Percentiles rank a stretch among this genome's conserved stretches.
Conservation (phyloP, 2,797 vertebrate species). For the Acestrorhynchus altus region DNA sequence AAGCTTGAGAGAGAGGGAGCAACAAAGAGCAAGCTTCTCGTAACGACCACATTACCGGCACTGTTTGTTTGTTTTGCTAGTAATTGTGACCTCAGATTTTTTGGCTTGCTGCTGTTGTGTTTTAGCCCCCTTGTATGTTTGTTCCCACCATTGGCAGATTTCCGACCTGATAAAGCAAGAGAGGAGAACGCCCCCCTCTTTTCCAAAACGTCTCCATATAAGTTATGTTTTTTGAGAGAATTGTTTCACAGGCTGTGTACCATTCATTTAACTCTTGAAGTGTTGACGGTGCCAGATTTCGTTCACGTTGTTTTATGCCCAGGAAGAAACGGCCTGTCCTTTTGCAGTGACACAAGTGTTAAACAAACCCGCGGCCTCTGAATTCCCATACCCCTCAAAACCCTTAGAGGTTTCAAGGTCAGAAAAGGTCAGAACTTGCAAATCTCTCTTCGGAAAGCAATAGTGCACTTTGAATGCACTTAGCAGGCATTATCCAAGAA, state of each 20-base stretch:
- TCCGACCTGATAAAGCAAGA: slow-evolving; percentile 54
- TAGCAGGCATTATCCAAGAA: slow-evolving; percentile 3
- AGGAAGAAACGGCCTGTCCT: slow-evolving; percentile 51
- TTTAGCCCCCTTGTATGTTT: slow-evolving; percentile 65
- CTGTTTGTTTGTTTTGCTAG: slow-evolving; percentile 72
- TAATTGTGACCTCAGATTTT: slow-evolving; percentile 63
- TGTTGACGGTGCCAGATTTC: slow-evolving; percentile 55
- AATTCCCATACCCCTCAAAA: slow-evolving; percentile 75
- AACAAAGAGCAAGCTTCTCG: slow-evolving; percentile 34
- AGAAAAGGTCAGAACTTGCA: slow-evolving; percentile 69
- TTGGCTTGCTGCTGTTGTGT: slow-evolving; percentile 62
- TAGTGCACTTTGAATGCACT: slow-evolving; percentile 32
- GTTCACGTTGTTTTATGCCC: slow-evolving; percentile 49
- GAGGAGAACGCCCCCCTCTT: slow-evolving; percentile 4
- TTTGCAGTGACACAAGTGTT: slow-evolving; percentile 74
- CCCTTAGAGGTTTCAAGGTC: slow-evolving; percentile 78
- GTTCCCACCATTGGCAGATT: slow-evolving; percentile 64
- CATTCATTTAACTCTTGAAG: slow-evolving; percentile 55
- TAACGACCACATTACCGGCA: slow-evolving; percentile 59
- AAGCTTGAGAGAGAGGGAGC: slow-evolving; percentile 26
- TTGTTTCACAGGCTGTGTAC: slow-evolving; percentile 49
- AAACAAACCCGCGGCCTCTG: slow-evolving; percentile 68
- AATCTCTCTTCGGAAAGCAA: slow-evolving; percentile 72
- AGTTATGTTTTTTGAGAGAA: slow-evolving; percentile 58
- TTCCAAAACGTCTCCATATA: slow-evolving; percentile 63